Percentiles rank a stretch among this genome's conserved stretches.
Evolutionary conservation across 2,888 invertebrate species (phyloP).

Genomic region (Pachliopta kotzebuea): DNA sequence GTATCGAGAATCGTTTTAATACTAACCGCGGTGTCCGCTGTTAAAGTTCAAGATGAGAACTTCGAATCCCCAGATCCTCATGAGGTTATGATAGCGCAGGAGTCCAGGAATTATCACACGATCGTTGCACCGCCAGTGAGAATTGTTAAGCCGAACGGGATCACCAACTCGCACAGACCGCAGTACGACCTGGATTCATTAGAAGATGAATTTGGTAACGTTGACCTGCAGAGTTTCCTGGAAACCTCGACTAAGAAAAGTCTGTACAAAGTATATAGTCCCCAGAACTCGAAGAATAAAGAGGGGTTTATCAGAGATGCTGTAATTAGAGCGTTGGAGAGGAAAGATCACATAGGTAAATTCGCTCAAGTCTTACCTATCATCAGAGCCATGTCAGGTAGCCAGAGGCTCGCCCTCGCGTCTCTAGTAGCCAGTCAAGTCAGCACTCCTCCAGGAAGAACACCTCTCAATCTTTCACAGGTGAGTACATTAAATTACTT

Average conservation of each 20-base stretch:
- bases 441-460: conserved; percentile 73
- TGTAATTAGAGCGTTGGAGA: conserved; percentile 79
- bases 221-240: conserved; percentile 49
- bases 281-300: conserved; percentile 54
- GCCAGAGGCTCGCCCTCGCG: conserved; percentile 82
- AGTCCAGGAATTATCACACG: conserved; percentile 65
- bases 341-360: conserved; percentile 80
- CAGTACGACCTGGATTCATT: conserved; percentile 70
- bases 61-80: conserved; percentile 59
- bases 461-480: conserved; percentile 80
- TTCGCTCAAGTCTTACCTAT: conserved; percentile 84
- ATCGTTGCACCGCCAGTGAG: conserved; percentile 59
- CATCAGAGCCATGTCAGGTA: conserved; percentile 81
- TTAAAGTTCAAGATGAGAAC: conserved; percentile 55
- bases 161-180: conserved; percentile 71
- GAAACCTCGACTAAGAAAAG: conserved; percentile 46
- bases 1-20: conserved; percentile 40
- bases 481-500: conserved; percentile 46
- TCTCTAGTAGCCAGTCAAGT: conserved; percentile 83
- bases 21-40: conserved; percentile 36
- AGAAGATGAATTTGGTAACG: conserved; percentile 47
- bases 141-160: conserved; percentile 56
- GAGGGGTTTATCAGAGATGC: conserved; percentile 76
- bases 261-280: conserved; percentile 54
- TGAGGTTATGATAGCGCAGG: conserved; percentile 72